Base-by-base conservation (phyloP, 2,797 vertebrate genomes). In the Peromyscus eremicus region DNA sequence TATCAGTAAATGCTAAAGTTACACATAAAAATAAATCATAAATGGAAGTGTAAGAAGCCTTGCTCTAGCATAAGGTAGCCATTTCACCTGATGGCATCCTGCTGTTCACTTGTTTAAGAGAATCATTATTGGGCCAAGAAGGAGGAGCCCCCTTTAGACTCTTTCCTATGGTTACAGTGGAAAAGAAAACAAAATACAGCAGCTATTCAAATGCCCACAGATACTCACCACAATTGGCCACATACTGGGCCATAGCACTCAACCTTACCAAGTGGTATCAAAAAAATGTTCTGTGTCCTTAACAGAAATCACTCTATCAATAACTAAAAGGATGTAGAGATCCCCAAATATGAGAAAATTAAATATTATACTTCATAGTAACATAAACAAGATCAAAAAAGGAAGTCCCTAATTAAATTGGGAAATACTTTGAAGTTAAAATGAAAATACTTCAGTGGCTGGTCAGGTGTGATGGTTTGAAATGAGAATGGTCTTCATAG, bases 271-370 rank as follows among this genome's bases (percentile, higher is more conserved):
- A 43, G 55, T 34, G 57, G 77, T 46, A 6, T 89, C 60, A 91
- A 81, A 96, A 91, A 17, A 92, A 83, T 90, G 43, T 46, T 93
- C 52, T 88, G 11, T 95, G 57, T 91, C 77, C 81, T 94, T 92
- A 94, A 57, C 0, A 25, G 37, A 95, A 94, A 11, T 80, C 73
- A 94, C 12, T 62, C 75, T 37, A 60, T 46, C 46, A 85, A 0
- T 83, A 76, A 52, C 57, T 88, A 73, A 76, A 76, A 95, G 62
- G 66, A 60, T 83, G 14, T 66, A n/a, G 40, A 68, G 75, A 90
- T 95, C 2, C 32, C 60, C 89, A 92, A 85, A 94, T 94, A 71
- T 68, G 83, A 94, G 29, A 68, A 96, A 94, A 73, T 94, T 88
- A 76, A 95, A 77, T 21, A 27, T 1, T 87, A 52, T 9, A 25